Evolutionary conservation across 1,140 invertebrate species (phyloP), one percentile per base, ranked within the genome.

Genomic region (Saccostrea glomerata): DNA sequence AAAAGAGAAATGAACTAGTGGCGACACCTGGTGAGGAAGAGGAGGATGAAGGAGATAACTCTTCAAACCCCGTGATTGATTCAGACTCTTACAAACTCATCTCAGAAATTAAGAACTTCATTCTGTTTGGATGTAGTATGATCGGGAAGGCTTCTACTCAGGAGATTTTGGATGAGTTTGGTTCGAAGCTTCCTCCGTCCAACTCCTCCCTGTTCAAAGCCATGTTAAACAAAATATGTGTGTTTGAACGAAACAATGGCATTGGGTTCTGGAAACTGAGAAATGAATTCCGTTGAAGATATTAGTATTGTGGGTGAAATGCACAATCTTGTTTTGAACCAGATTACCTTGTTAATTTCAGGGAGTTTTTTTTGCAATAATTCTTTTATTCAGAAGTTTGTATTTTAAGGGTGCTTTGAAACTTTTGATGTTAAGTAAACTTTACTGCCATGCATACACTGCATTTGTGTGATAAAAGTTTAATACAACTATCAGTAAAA

Each of bases 191-290:
- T 3, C 95, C 96, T 6, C 87, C 94, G 0, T 85, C 87, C 70
- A 94, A 96, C 30, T 96, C 96, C 1, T 95, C 96, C 13, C 93
- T 97, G 56, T 97, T 97, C 92, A 96, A 96, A 90, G 95, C 96
- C 11, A 94, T 97, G 90, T 93, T 97, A 0, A 94, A 93, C 4
- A 94, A 96, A 92, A 95, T 97, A 9, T 97, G 96, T 93, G 95
- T 95, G 86, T 96, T 96, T 93, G 91, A 95, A 36, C 92, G 95
- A 90, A 88, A 90, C 20, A 91, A 95, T 91, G 95, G 95, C 40
- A 88, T 94, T 87, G 96, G 96, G 4, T 91, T 96, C 55, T 97
- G 96, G 96, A 94, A 91, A 47, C 92, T 97, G 15, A 96, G 96
- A 92, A 92, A 93, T 88, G 96, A 96, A 88, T 96, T 96, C 92